Conservation (phyloP, 2,888 invertebrate species). For the Caenorhabditis uteleia region DNA sequence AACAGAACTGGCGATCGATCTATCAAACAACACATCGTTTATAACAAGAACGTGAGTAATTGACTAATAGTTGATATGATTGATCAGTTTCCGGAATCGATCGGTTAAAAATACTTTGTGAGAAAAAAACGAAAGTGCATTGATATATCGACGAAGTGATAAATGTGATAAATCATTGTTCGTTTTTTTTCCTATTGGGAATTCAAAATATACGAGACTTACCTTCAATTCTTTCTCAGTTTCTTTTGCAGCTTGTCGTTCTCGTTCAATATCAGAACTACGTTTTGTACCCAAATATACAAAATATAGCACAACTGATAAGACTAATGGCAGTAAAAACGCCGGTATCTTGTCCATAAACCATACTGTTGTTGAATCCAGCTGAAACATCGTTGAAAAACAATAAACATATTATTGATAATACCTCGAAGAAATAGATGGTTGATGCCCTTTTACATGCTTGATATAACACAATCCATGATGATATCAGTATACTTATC, state of each 20-base stretch:
- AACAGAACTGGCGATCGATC: too few relatives aligned
- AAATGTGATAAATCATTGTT: too few relatives aligned
- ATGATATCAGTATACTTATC: slow-evolving; percentile 32
- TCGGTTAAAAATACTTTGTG: too few relatives aligned
- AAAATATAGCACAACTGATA: slow-evolving; percentile 45
- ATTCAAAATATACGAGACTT: background rate
- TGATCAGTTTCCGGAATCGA: too few relatives aligned
- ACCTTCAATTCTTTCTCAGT: slow-evolving; percentile 30
- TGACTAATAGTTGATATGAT: too few relatives aligned
- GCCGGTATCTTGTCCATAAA: slow-evolving; percentile 48
- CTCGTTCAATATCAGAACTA: slow-evolving; percentile 29
- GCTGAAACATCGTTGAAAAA: slow-evolving; percentile 16
- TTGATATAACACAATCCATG: slow-evolving; percentile 44
- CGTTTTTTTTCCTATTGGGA: too few relatives aligned
- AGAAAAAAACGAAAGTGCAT: slow-evolving; percentile 1
- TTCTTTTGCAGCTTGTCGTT: slow-evolving; percentile 18
- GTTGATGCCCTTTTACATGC: slow-evolving; percentile 49
- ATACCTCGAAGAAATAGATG: slow-evolving; percentile 59
- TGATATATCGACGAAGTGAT: slow-evolving; percentile 3
- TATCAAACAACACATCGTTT: too few relatives aligned
- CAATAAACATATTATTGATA: background rate
- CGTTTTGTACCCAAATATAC: slow-evolving; percentile 48
- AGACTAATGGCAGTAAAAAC: slow-evolving; percentile 38
- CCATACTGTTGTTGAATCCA: slow-evolving; percentile 43
- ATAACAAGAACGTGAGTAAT: too few relatives aligned